These are phyloP conservation scores for Heterotilapia buettikoferi DNA, from an alignment of 2,113 vertebrate genomes.

Conservation along the genomic window DNA sequence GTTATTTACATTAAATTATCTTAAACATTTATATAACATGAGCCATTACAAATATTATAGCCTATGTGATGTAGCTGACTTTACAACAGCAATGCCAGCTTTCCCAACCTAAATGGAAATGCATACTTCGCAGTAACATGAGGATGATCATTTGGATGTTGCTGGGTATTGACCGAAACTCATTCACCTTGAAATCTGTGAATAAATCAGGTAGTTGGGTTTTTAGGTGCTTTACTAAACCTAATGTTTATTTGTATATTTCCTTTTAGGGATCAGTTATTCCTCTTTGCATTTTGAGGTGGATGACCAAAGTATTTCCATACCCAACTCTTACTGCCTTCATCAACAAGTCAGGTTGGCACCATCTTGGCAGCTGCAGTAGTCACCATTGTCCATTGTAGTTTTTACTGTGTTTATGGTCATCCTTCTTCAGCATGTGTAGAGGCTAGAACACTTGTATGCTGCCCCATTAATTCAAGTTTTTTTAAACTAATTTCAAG, in stretches of 20 bases:
- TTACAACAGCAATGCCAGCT: neutral
- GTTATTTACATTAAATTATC: neutral
- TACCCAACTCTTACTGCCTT: neutral
- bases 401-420: neutral
- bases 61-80: neutral
- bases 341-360: neutral
- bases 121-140: neutral
- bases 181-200: neutral
- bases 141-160: neutral
- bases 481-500: neutral
- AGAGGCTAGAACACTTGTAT: neutral
- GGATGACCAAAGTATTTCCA: neutral
- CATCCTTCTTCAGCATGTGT: neutral
- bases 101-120: neutral
- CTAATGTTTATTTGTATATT: neutral
- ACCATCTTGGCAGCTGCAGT: neutral
- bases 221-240: neutral
- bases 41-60: neutral
- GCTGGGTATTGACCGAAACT: neutral
- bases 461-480: neutral
- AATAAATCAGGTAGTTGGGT: neutral
- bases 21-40: neutral
- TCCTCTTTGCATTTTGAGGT: neutral
- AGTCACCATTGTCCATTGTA: neutral
- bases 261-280: neutral